Base-by-base conservation (phyloP, 2,888 invertebrate species). In the Globia sparganii region DNA sequence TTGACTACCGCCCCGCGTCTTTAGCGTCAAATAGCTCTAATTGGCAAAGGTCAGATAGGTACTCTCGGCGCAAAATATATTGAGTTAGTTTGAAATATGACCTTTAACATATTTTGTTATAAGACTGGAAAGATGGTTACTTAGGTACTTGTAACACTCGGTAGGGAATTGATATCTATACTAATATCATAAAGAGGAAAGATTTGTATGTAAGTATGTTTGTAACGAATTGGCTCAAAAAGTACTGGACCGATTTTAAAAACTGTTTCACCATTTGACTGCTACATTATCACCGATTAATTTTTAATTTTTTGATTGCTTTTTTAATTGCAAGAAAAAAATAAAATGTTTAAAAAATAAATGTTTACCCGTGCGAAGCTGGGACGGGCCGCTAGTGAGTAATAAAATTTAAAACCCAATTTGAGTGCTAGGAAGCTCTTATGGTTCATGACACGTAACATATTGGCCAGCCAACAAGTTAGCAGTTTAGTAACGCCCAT, bases 21-120 rank as follows among this genome's bases (percentile, higher is more conserved):
- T n/a, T 58, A 25, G 43, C 80, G 66, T 72, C 84, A 65, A 81
- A 81, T 84, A 46, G 74, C 21, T 66, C 46, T 81, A 84, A 80
- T 84, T 81, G 81, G 37, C 81, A 74, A 66, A 81, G 81, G 85
- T 81, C 81, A 81, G 68, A 66, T 37, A 67, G 25, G 37, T 78
- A 56, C 65, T 40, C 46, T 71, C 15, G 37, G 40, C 65, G n/a
- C 59, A 72, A 64, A 84, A 34, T 65, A 61, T 56, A 78, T 78
- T 40, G 66, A 70, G 59, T 78, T 71, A 66, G 40, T 58, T 6
- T 49, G 25, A 49, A 40, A 46, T 31, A 15, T 64, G 34, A 43
- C 40, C 61, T 77, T 61, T 46, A 25, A 28, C 3, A 13, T 58
- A 34, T 43, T 46, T 49, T 37, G 6, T 5, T 11, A 15, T 18